These are phyloP conservation scores for Ceratotherium simum DNA, from an alignment of 2,113 vertebrate species.

Conservation along the genomic window DNA sequence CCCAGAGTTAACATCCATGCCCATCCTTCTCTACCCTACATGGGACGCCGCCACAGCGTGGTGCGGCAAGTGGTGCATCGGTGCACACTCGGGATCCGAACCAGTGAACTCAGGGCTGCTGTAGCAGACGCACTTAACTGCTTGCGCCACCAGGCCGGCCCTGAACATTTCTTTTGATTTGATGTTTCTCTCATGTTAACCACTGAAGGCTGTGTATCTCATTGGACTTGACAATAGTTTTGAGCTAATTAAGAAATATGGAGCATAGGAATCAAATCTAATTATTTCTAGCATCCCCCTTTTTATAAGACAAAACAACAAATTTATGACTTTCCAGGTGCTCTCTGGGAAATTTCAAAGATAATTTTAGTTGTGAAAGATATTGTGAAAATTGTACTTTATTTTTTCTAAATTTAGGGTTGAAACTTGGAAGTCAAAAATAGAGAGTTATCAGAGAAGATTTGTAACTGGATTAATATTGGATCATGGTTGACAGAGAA, in stretches of 20 bases:
- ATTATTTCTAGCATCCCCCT: not conserved
- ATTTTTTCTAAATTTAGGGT: not conserved
- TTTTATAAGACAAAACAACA: not conserved
- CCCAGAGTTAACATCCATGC: too few species aligned
- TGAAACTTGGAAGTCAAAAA: not conserved
- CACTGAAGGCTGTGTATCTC: not conserved
- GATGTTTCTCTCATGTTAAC: not conserved
- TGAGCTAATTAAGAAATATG: slow-evolving; percentile 7
- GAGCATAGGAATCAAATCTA: not conserved
- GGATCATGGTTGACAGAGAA: not conserved
- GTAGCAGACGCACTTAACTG: too few species aligned
- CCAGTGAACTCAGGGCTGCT: too few species aligned
- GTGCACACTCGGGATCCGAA: too few species aligned
- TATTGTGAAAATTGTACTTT: not conserved
- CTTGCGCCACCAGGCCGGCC: too few species aligned
- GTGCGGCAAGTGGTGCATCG: too few species aligned
- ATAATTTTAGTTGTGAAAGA: not conserved
- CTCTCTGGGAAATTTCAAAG: not conserved
- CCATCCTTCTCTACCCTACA: too few species aligned
- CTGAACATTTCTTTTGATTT: not conserved
- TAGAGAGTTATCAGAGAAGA: not conserved
- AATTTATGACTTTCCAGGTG: not conserved
- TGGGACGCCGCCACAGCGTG: too few species aligned
- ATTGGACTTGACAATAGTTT: not conserved
- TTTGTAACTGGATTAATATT: not conserved